A percentile compares a stretch with the other conserved stretches of the same genome.
phyloP scores from a whole-genome alignment of 2,888 invertebrate genomes.

The Diarsia mendica region DNA sequence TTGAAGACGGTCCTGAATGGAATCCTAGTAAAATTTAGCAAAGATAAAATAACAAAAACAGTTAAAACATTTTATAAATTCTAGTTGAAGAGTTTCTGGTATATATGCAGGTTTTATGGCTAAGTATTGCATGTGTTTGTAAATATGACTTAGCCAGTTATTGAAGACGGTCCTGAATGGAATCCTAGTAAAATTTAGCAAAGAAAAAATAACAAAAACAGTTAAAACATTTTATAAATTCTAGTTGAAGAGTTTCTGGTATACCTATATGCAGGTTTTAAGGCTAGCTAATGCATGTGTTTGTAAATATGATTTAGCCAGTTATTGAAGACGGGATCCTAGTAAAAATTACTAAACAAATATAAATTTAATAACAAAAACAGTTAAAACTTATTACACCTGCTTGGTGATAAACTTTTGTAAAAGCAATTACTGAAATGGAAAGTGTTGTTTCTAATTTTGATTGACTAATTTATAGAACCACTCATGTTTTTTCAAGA shows the following conservation, averaged over 20 bases:
- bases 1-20: background rate
- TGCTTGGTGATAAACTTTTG: background rate
- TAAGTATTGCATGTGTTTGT: conserved; percentile 11
- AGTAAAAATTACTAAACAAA: background rate
- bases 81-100: background rate
- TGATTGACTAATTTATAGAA: background rate
- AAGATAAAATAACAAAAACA: background rate
- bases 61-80: no score
- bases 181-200: background rate
- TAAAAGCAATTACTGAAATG: background rate
- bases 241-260: background rate
- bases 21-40: background rate
- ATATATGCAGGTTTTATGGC: background rate
- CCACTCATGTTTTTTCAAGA: background rate
- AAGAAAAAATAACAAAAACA: background rate
- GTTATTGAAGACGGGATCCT: background rate
- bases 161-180: background rate
- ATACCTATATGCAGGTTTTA: background rate
- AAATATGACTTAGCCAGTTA: background rate
- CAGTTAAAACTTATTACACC: background rate
- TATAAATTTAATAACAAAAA: background rate
- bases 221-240: no score
- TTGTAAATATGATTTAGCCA: conserved; percentile 1
- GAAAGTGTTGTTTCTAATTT: background rate
- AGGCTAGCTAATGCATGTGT: conserved; percentile 1